Base-by-base conservation (phyloP, 2,797 vertebrate genomes). In the Apodemus agrarius region DNA sequence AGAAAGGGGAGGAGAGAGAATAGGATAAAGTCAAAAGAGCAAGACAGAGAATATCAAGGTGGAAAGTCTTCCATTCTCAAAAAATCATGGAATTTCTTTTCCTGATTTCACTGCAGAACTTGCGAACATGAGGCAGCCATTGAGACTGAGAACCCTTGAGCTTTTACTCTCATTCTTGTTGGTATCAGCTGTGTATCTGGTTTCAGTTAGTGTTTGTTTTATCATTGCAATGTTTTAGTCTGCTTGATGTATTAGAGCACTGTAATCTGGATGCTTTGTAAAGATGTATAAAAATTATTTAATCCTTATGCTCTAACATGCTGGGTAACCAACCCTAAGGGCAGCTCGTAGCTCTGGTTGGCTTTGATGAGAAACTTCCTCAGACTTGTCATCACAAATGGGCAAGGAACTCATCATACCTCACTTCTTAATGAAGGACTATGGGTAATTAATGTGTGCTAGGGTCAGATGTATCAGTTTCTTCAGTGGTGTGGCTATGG, bases 71-170 rank as follows among this genome's bases (percentile, higher is more conserved):
- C 8, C 13, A 26, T 43, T 40, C 37, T 49, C 49, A 40, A 67
- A 34, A 43, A 49, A 85, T 6, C 11, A n/a, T 16, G 2, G 11
- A 14, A 52, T 69, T 69, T 52, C 22, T 49, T n/a, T 19, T n/a
- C 31, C 37, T 21, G 29, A 84, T 46, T 65, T 65, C 6, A 7
- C 9, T 22, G 59, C 31, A 34, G 11, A 31, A 46, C 29, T 26
- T 8, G 3, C 21, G 29, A 19, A 19, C 0, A 1, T 1, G 17
- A 34, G 29, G 40, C 40, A 49, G 5, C 2, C 3, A 22, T 14
- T 65, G 40, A 2, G 19, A 34, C 17, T 22, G 29, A 49, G 29
- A 0, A 34, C 2, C 3, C 17, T 46, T 46, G 40, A 46, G 40
- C 9, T 34, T 84, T 84, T 3, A 22, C 29, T 31, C 81, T 22